Evolutionary conservation across 2,888 invertebrate genomes (phyloP).

Genomic region (Ceratothoa steindachneri): DNA sequence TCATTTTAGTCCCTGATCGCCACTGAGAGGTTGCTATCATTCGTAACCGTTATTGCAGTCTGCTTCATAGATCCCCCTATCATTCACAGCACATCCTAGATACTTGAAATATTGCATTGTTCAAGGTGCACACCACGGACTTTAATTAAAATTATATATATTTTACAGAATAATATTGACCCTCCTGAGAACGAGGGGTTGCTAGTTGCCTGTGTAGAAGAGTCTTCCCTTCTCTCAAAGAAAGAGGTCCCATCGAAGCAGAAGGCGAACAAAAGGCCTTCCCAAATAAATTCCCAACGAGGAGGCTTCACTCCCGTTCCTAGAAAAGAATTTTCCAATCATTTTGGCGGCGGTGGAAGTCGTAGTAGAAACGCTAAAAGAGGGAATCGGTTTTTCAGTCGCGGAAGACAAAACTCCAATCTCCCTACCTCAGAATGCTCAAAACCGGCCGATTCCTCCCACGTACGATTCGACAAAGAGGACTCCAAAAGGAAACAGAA

Average conservation of each 20-base stretch:
- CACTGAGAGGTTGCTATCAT: too few species aligned
- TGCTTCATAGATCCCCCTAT: too few species aligned
- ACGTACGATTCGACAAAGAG: not conserved
- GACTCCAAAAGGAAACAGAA: not conserved
- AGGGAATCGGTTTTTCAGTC: not conserved
- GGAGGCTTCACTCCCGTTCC: too few species aligned
- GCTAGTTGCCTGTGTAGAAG: not conserved
- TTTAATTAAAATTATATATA: too few species aligned
- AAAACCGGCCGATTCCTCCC: not conserved
- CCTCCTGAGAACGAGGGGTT: not conserved
- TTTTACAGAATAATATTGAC: not conserved
- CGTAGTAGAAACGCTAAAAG: not conserved
- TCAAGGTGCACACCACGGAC: too few species aligned
- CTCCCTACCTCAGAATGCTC: too few species aligned
- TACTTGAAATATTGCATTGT: too few species aligned
- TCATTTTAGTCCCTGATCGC: too few species aligned
- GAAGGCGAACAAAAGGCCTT: not conserved
- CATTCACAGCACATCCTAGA: too few species aligned
- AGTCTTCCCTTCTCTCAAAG: not conserved
- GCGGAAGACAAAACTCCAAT: not conserved
- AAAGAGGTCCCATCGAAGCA: not conserved
- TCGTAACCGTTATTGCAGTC: too few species aligned
- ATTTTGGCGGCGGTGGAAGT: not conserved
- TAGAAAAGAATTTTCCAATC: not conserved
- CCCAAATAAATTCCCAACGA: too few species aligned